A percentile compares a stretch with the other conserved stretches of the same genome.
Evolutionary conservation across 2,888 invertebrate genomes (phyloP).

Genomic region (Listrodromus nycthemerus): DNA sequence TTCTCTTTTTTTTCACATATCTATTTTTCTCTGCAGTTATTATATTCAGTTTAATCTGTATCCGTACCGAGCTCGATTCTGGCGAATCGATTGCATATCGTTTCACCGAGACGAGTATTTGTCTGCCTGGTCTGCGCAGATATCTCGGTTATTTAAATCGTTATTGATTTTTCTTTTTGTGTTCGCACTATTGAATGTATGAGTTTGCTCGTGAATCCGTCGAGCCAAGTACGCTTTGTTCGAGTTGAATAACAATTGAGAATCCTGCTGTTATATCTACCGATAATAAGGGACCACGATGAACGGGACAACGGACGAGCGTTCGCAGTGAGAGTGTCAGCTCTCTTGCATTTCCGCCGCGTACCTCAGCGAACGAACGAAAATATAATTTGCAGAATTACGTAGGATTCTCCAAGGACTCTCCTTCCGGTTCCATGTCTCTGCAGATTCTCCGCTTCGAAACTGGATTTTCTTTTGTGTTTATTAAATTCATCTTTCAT

Average conservation of each 20-base stretch:
- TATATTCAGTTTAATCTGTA: conserved; percentile 3
- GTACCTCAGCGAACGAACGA: conserved; percentile 42
- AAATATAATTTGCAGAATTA: conserved; percentile 43
- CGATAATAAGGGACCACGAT: not conserved
- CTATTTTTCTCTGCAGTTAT: not conserved
- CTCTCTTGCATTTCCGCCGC: conserved; percentile 25
- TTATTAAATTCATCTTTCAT: conserved; percentile 29
- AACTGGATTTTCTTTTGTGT: not conserved
- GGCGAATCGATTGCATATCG: not conserved
- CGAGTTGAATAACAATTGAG: not conserved
- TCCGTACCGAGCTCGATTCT: not conserved
- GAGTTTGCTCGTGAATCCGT: not conserved
- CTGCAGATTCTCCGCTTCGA: not conserved
- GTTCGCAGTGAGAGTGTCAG: not conserved
- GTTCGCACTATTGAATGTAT: not conserved
- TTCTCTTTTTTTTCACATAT: not conserved
- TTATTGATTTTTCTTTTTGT: not conserved
- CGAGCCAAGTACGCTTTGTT: not conserved
- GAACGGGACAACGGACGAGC: not conserved
- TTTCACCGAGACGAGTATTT: not conserved
- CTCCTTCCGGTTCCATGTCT: conserved; percentile 35
- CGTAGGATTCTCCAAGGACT: conserved; percentile 38
- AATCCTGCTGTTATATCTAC: conserved; percentile 4
- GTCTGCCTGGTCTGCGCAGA: not conserved
- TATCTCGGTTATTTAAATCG: not conserved